Evolutionary conservation across 64 coral and sea anemone species (phyloP).

Genomic region (Pocillopora damicornis): DNA sequence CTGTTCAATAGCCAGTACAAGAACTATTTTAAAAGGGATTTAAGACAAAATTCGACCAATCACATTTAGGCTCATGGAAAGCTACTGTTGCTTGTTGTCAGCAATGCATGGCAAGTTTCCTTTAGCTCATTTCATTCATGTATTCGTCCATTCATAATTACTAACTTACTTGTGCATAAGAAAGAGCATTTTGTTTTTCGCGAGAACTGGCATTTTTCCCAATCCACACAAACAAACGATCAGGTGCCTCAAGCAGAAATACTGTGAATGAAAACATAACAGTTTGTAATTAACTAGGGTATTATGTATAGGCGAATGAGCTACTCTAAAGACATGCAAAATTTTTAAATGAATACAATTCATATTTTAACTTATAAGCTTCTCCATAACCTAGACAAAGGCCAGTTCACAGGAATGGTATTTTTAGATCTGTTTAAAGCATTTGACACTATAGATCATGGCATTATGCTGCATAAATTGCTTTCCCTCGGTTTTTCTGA

Average conservation of each 20-base stretch:
- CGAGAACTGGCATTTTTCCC: neutral
- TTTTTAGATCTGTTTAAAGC: slow-evolving; percentile 43
- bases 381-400: slow-evolving; percentile 49
- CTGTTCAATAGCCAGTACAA: neutral
- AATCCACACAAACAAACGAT: neutral
- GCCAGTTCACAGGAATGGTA: slow-evolving; percentile 28
- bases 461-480: slow-evolving; percentile 28
- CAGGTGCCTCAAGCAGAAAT: neutral
- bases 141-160: neutral
- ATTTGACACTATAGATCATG: slow-evolving; percentile 40
- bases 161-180: slow-evolving; percentile 17
- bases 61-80: no score
- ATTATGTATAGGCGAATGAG: no score
- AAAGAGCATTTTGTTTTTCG: slow-evolving; percentile 16
- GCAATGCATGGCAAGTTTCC: no score
- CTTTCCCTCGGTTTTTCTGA: slow-evolving; percentile 10
- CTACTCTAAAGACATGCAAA: no score
- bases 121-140: no score
- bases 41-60: neutral
- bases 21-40: neutral
- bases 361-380: slow-evolving; percentile 15
- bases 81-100: no score
- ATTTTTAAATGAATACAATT: no score
- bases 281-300: no score
- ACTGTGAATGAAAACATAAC: neutral